Evolutionary conservation across 1,140 invertebrate species (phyloP).

Genomic region (Belonocnema kinseyi): DNA sequence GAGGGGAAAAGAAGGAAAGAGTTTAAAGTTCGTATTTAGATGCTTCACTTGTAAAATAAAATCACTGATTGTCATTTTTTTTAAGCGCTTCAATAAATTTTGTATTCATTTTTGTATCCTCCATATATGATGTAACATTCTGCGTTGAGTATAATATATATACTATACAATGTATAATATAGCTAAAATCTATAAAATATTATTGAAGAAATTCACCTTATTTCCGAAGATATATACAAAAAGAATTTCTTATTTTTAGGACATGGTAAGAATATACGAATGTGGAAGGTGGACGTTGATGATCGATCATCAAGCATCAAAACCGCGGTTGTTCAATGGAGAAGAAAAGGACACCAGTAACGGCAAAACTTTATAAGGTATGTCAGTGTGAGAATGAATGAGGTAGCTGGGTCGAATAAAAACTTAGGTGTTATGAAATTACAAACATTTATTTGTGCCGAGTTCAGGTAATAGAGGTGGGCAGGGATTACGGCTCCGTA

Average conservation of each 20-base stretch:
- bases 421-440: slow-evolving; percentile 28
- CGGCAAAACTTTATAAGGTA: slow-evolving; percentile 16
- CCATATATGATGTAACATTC: no score
- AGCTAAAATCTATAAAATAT: no score
- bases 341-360: slow-evolving; percentile 4
- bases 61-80: no score
- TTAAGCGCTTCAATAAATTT: no score
- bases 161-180: no score
- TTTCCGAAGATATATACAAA: no score
- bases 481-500: neutral
- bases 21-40: no score
- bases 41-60: no score
- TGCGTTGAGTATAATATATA: no score
- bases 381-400: slow-evolving; percentile 9
- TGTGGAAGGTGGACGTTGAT: slow-evolving; percentile 3
- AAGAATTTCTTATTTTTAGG: neutral
- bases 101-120: no score
- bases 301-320: slow-evolving; percentile 4
- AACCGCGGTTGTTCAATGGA: neutral
- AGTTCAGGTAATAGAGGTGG: neutral
- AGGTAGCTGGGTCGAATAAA: neutral
- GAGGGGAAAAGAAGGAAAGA: no score
- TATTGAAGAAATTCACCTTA: no score
- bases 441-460: slow-evolving; percentile 22
- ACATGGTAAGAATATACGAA: neutral